Conservation (phyloP, 2,888 invertebrate species). For the Glyphotaelius pellucidus region DNA sequence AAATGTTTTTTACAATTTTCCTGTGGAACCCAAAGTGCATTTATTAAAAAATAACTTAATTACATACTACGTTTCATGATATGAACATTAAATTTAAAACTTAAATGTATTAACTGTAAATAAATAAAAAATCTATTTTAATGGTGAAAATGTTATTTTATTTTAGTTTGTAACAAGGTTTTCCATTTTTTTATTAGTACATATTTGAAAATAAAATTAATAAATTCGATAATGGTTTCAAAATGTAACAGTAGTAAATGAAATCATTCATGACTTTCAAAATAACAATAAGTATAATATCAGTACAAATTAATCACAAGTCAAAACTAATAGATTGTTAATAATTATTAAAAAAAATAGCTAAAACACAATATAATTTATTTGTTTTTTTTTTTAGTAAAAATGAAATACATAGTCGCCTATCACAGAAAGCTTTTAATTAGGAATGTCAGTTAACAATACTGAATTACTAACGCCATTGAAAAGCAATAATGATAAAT, state of each 20-base stretch:
- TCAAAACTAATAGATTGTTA: neutral
- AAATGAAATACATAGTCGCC: neutral
- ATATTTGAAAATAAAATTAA: conserved; percentile 2
- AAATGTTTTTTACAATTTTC: conserved; percentile 18
- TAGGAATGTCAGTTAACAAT: conserved; percentile 46
- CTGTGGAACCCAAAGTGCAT: conserved; percentile 55
- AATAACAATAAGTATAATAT: conserved; percentile 14
- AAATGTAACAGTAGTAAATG: neutral
- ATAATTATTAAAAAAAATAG: neutral
- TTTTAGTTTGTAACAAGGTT: conserved; percentile 11
- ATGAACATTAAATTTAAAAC: conserved; percentile 33
- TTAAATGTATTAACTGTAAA: conserved; percentile 51
- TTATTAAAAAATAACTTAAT: conserved; percentile 48
- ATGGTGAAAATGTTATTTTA: conserved; percentile 55
- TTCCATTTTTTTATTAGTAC: conserved; percentile 33
- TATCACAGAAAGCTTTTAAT: conserved; percentile 53
- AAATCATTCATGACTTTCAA: neutral
- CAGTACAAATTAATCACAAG: neutral
- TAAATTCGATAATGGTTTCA: neutral
- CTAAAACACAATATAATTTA: neutral
- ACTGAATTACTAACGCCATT: neutral
- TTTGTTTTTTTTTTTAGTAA: neutral
- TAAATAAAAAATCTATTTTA: conserved; percentile 57
- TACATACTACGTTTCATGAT: conserved; percentile 36
- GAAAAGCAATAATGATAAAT: neutral